phyloP scores from a whole-genome alignment of 2,113 vertebrate genomes.

The Collichthys lucidus region DNA sequence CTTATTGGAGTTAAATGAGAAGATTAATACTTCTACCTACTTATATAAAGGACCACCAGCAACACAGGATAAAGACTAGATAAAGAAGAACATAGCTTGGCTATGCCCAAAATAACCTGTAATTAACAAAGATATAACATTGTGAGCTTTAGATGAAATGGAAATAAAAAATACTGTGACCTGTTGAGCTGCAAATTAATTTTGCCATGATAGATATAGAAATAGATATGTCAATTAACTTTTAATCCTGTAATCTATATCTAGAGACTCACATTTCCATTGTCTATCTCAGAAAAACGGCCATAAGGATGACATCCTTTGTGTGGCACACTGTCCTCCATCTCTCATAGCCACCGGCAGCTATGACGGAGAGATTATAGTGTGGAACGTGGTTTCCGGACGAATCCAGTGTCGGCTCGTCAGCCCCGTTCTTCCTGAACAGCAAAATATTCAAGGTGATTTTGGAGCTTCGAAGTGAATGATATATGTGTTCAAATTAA shows the following conservation, averaged over 20 bases:
- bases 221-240: not conserved
- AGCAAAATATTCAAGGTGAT: conserved; percentile 57
- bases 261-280: not conserved
- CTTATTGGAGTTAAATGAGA: conserved; percentile 5
- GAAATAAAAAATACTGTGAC: no score
- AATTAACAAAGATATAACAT: no score
- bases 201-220: not conserved
- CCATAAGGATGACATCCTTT: conserved; percentile 83
- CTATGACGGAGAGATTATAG: conserved; percentile 82
- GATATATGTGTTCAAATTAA: not conserved
- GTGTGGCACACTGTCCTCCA: conserved; percentile 82
- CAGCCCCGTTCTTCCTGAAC: conserved; percentile 37
- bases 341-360: conserved; percentile 82
- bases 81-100: not conserved
- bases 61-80: not conserved
- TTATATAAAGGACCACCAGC: not conserved
- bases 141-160: not conserved
- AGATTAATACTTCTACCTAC: not conserved
- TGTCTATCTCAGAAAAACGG: conserved; percentile 64
- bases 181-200: not conserved
- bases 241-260: not conserved
- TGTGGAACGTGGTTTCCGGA: conserved; percentile 85
- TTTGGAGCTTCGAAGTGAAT: not conserved
- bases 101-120: not conserved
- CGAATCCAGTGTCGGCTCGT: conserved; percentile 74